These are phyloP conservation scores for Oryzias celebensis DNA, from an alignment of 2,113 vertebrate genomes.

Conservation along the genomic window DNA sequence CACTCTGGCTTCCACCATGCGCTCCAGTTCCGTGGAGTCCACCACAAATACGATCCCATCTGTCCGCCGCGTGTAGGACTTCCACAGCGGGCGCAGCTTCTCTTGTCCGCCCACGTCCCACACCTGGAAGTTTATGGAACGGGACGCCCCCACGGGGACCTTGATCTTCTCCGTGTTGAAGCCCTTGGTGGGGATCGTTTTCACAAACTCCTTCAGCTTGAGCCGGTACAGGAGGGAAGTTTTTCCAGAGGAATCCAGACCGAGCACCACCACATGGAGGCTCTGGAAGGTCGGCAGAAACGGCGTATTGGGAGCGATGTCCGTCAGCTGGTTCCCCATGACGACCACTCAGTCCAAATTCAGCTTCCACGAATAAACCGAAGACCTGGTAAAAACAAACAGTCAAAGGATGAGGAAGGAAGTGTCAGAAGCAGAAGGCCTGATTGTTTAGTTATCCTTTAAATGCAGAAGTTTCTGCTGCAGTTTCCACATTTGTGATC, in stretches of 20 bases:
- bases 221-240: conserved; percentile 89
- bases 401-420: conserved; percentile 39
- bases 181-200: conserved; percentile 88
- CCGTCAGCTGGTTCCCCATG: conserved; percentile 90
- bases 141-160: conserved; percentile 79
- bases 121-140: conserved; percentile 85
- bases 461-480: too few species aligned
- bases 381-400: conserved; percentile 70
- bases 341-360: background rate
- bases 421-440: conserved; percentile 7
- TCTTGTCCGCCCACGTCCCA: conserved; percentile 94
- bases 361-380: background rate
- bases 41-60: conserved; percentile 92
- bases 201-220: conserved; percentile 89
- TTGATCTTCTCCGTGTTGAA: conserved; percentile 92
- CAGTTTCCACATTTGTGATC: too few species aligned
- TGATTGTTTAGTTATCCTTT: too few species aligned
- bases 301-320: conserved; percentile 81
- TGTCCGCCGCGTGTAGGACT: conserved; percentile 87
- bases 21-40: conserved; percentile 83
- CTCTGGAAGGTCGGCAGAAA: conserved; percentile 85
- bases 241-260: conserved; percentile 87
- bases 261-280: conserved; percentile 86
- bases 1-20: conserved; percentile 89
- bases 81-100: conserved; percentile 89